A percentile compares a stretch with the other conserved stretches of the same genome.
Conservation (phyloP, 2,888 invertebrate genomes). For the Allacma fusca region DNA sequence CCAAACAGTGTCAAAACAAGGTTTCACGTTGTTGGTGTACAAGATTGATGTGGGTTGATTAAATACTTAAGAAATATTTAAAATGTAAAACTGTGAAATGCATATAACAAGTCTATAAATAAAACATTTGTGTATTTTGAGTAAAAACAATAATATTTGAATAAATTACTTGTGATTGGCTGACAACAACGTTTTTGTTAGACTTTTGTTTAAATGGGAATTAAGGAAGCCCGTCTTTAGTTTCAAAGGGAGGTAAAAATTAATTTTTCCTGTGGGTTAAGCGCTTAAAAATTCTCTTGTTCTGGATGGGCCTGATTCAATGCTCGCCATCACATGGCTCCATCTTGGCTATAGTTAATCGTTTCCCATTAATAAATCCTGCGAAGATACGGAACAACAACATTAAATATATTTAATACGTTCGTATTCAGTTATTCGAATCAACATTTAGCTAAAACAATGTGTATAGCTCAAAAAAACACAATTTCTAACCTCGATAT, state of each 20-base stretch:
- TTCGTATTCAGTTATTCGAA: too few species aligned
- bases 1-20: too few species aligned
- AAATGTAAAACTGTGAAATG: background rate
- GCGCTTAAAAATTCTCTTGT: background rate
- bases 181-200: background rate
- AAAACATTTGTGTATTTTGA: background rate
- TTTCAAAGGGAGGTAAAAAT: too few species aligned
- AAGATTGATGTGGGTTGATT: too few species aligned
- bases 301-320: background rate
- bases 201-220: too few species aligned
- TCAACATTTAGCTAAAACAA: too few species aligned
- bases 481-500: slow-evolving; percentile 27
- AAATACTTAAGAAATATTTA: background rate
- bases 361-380: slow-evolving; percentile 15
- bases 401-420: too few species aligned
- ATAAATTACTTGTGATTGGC: background rate
- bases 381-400: background rate
- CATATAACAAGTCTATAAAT: background rate
- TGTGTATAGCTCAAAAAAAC: too few species aligned
- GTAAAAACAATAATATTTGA: background rate
- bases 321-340: slow-evolving; percentile 20
- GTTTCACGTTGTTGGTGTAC: too few species aligned
- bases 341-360: slow-evolving; percentile 25
- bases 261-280: too few species aligned
- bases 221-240: too few species aligned